These are phyloP conservation scores for Aphaenogaster rudis DNA, from an alignment of 1,140 invertebrate species.

Conservation along the genomic window DNA sequence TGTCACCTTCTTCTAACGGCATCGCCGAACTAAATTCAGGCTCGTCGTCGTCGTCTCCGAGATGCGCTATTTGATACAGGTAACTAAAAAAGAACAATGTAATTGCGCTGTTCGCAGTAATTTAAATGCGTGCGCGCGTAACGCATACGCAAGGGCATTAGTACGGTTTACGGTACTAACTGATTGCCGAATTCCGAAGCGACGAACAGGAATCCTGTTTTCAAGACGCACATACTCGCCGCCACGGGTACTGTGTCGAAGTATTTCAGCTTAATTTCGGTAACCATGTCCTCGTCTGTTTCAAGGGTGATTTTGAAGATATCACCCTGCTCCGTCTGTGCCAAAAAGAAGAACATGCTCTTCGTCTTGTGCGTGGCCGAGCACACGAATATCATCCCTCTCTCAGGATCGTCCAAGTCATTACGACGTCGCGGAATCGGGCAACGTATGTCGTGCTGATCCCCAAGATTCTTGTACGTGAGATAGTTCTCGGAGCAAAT, in stretches of 20 bases:
- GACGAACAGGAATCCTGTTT: conserved; percentile 99
- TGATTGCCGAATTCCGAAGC: conserved; percentile 99
- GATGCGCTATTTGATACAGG: conserved; percentile 99
- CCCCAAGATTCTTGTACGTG: conserved; percentile 99
- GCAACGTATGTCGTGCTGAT: conserved; percentile 99
- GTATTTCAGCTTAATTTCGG: conserved; percentile 99
- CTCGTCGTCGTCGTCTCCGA: conserved; percentile 99
- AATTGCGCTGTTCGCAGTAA: not conserved
- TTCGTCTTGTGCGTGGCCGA: conserved; percentile 99
- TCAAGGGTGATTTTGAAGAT: conserved; percentile 99
- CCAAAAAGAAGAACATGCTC: conserved; percentile 99
- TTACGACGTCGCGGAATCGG: conserved; percentile 98
- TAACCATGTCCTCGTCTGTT: conserved; percentile 98
- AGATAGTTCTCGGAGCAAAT: conserved; percentile 99
- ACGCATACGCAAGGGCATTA: not conserved
- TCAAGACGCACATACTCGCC: conserved; percentile 98
- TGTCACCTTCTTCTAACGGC: conserved; percentile 99
- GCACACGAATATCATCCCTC: conserved; percentile 99
- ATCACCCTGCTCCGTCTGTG: conserved; percentile 98
- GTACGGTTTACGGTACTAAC: conserved; percentile 89
- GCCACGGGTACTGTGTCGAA: conserved; percentile 99
- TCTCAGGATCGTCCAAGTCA: conserved; percentile 99
- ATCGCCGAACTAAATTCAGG: conserved; percentile 99
- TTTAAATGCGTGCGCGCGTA: not conserved
- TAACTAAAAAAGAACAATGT: conserved; percentile 90